Conservation (phyloP, 2,888 invertebrate species). For the Blastobasis lacticolella region DNA sequence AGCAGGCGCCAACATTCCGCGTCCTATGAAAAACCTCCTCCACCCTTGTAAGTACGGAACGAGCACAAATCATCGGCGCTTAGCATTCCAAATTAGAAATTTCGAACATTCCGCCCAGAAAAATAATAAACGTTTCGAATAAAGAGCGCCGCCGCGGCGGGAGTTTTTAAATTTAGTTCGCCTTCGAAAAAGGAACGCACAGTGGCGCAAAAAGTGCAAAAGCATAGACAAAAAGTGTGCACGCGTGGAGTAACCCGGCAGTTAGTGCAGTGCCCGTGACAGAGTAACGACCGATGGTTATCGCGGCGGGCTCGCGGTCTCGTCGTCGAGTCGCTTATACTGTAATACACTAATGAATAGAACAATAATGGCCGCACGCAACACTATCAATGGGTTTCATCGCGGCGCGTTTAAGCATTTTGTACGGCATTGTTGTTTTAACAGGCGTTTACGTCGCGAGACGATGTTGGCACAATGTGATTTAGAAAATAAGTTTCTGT, state of each 20-base stretch:
- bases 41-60: slow-evolving; percentile 1
- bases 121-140: slow-evolving; percentile 16
- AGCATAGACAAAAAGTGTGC: slow-evolving; percentile 43
- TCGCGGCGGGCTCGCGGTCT: slow-evolving; percentile 27
- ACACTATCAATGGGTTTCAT: background rate
- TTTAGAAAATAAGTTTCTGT: too few species aligned
- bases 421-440: background rate
- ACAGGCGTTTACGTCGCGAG: background rate
- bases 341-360: background rate
- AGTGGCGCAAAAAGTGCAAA: slow-evolving; percentile 22
- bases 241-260: slow-evolving; percentile 56
- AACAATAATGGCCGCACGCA: background rate
- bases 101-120: slow-evolving; percentile 8
- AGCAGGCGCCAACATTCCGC: too few species aligned
- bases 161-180: too few species aligned
- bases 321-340: background rate
- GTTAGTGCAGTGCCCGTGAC: slow-evolving; percentile 66
- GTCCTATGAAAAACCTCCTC: background rate
- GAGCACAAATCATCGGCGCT: slow-evolving; percentile 61
- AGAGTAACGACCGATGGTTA: slow-evolving; percentile 64
- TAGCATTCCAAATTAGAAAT: slow-evolving; percentile 28
- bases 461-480: background rate
- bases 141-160: too few species aligned
- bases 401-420: background rate
- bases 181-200: too few species aligned